A percentile compares a stretch with the other conserved stretches of the same genome.
Conservation (phyloP, 2,113 vertebrate species). For the Uria lomvia region DNA sequence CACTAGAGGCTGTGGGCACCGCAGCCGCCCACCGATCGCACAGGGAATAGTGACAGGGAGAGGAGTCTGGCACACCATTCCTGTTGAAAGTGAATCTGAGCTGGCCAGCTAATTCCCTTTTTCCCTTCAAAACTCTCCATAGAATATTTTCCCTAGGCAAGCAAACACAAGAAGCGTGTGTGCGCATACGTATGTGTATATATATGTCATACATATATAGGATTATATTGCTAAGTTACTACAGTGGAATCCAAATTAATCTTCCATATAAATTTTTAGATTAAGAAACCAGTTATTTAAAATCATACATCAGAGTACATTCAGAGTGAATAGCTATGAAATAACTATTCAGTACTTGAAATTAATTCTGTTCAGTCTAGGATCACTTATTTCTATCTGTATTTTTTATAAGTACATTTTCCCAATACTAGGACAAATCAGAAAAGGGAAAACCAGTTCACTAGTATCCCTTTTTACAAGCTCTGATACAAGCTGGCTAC, state of each 20-base stretch:
- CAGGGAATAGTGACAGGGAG: not conserved
- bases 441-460: not conserved
- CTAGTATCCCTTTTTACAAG: not conserved
- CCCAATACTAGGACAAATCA: not conserved
- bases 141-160: not conserved
- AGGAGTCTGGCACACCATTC: not conserved
- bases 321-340: not conserved
- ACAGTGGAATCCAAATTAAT: not conserved
- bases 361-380: not conserved
- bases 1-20: not conserved
- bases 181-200: accelerated
- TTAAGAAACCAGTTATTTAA: not conserved
- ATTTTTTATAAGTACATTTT: not conserved
- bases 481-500: not conserved
- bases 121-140: not conserved
- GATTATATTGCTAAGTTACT: not conserved
- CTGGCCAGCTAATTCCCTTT: not conserved
- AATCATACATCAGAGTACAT: not conserved
- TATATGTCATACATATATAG: not conserved
- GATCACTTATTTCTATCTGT: not conserved
- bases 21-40: not conserved
- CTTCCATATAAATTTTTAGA: not conserved
- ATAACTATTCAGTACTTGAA: not conserved
- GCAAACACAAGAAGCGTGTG: not conserved
- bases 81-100: not conserved